Evolutionary conservation across 2,888 invertebrate species (phyloP).

Genomic region (Drosophila neotestacea): DNA sequence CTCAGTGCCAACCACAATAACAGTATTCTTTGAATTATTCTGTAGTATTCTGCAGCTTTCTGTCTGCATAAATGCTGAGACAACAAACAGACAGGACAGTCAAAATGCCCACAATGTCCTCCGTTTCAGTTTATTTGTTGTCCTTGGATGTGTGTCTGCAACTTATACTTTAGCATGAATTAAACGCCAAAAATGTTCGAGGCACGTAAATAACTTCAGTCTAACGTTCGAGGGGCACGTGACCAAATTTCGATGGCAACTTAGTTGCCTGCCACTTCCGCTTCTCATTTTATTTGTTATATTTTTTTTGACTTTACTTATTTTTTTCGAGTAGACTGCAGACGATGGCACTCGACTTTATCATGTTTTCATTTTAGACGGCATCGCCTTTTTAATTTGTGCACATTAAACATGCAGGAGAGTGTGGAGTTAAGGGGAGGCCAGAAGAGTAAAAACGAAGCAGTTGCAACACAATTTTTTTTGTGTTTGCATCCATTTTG

Average conservation of each 20-base stretch:
- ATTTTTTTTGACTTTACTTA: not conserved
- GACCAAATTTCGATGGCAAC: constrained; percentile 77
- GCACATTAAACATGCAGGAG: constrained; percentile 45
- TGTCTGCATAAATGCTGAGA: constrained; percentile 44
- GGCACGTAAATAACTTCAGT: constrained; percentile 74
- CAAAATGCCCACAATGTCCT: constrained; percentile 44
- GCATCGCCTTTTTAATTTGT: constrained; percentile 69
- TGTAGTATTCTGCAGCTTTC: constrained; percentile 57
- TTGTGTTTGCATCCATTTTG: constrained; percentile 38
- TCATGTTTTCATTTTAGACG: constrained; percentile 70
- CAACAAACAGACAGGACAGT: constrained; percentile 46
- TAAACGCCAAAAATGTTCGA: constrained; percentile 75
- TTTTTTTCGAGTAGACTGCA: constrained; percentile 7
- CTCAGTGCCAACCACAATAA: constrained; percentile 67
- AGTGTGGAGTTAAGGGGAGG: not conserved
- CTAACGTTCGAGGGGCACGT: constrained; percentile 62
- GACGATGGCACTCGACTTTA: constrained; percentile 59
- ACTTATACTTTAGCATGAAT: constrained; percentile 57
- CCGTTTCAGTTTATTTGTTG: constrained; percentile 4
- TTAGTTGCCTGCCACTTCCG: constrained; percentile 41
- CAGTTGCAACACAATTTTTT: constrained; percentile 37
- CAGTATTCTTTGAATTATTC: constrained; percentile 49
- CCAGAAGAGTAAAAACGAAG: not conserved
- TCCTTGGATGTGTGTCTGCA: constrained; percentile 35
- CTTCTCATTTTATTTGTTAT: constrained; percentile 2